Conservation (phyloP, 92 coral and sea anemone species). For the Anthopleura xanthogrammica region DNA sequence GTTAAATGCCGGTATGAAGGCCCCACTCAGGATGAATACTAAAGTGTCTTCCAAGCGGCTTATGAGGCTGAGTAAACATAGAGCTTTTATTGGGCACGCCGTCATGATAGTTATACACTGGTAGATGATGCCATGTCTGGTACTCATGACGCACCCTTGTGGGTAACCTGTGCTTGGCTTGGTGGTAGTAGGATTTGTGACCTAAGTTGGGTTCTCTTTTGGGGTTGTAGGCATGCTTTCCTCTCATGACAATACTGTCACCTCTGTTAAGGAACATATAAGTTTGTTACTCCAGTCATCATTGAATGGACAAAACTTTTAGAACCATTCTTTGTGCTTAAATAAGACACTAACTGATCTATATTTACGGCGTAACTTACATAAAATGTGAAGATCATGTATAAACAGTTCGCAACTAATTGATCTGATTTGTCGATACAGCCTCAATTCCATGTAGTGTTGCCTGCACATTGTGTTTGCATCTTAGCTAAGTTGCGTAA, state of each 20-base stretch:
- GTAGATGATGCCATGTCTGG: conserved; percentile 98
- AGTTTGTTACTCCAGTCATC: neutral
- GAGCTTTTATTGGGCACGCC: conserved; percentile 79
- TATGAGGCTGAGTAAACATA: conserved; percentile 86
- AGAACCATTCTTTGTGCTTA: too few species aligned
- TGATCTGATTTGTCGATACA: too few species aligned
- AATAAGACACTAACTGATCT: too few species aligned
- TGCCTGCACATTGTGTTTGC: too few species aligned
- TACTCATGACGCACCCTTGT: conserved; percentile 65
- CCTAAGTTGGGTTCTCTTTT: conserved; percentile 69
- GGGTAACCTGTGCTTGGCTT: conserved; percentile 54
- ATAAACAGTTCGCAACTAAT: too few species aligned
- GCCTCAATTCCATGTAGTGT: too few species aligned
- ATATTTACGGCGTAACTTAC: too few species aligned
- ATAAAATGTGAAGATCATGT: too few species aligned
- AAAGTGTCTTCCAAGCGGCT: conserved; percentile 74
- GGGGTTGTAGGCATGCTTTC: conserved; percentile 51
- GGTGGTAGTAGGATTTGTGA: conserved; percentile 57
- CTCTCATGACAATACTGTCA: conserved; percentile 33
- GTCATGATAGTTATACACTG: conserved; percentile 63
- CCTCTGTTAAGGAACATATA: conserved; percentile 37
- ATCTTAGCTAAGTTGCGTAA: too few species aligned
- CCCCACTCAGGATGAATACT: conserved; percentile 99
- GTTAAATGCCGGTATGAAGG: conserved; percentile 55
- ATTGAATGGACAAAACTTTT: neutral